Base-by-base conservation (phyloP, 2,888 invertebrate genomes). In the Drosophila phalerata region DNA sequence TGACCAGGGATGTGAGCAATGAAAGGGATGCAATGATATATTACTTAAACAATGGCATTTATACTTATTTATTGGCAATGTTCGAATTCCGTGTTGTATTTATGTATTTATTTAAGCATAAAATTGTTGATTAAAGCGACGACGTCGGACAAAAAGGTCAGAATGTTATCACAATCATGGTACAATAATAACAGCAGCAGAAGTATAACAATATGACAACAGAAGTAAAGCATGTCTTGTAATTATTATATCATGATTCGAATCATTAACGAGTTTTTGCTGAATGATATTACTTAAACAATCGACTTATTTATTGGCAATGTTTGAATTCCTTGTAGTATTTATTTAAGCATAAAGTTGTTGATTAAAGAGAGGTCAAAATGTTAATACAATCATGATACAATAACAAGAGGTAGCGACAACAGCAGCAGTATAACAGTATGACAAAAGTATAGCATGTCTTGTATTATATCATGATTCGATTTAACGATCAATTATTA, bases 271-370 rank as follows among this genome's bases (percentile, higher is more conserved):
- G 22, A 22, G 22, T 22, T 22, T 22, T n/a, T n/a, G n/a, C n/a
- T n/a, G n/a, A n/a, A n/a, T n/a, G n/a, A n/a, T n/a, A 61, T 73
- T 71, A 62, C 9, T 48, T 32, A 32, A 56, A 34, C 40, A 37
- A 63, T 22, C 69, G 76, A 76, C 76, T 73, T 77, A 76, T 55
- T 47, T 52, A 48, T 30, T 43, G 25, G 15, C 25, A 10, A 25
- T 60, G 25, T 38, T 17, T 2, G 15, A n/a, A 34, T 32, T 32
- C 22, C 32, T 38, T 42, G 42, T 40, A 17, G 28, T 81, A 67
- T 70, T 65, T 62, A 74, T 81, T 75, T 83, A 85, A 79, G 85
- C 73, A 62, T 15, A 79, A 65, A 70, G 65, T 80, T 73, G 64
- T 77, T 71, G 42, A 56, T 60, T 68, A 65, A 69, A 72, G 51